Evolutionary conservation across 2,888 invertebrate genomes (phyloP), one percentile per base, ranked within the genome.

Genomic region (Hermodice carunculata): DNA sequence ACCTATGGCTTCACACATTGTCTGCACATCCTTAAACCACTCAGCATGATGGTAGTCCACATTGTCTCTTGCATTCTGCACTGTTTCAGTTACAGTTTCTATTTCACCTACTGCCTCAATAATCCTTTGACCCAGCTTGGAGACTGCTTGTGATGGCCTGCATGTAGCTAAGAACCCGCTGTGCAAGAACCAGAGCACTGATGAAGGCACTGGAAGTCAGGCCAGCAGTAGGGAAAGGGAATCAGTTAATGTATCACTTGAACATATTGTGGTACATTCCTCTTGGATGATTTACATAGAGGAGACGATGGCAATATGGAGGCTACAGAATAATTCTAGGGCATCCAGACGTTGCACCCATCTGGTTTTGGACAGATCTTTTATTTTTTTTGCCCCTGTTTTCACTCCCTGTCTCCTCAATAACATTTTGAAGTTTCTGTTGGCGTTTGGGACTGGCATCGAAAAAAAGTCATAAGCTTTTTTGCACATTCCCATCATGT

Each of bases 331-430:
- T n/a, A n/a, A n/a, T n/a, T n/a, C n/a, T n/a, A n/a, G n/a, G n/a
- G n/a, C 29, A 28, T 22, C 51, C 6, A 51, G 51, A 11, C 51
- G 51, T 29, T 51, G 28, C 24, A 51, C 51, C 51, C 51, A 51
- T 51, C 51, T 22, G 6, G 51, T 51, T 5, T 29, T 6, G 11
- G 28, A 51, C 8, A 51, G 24, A 19, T 51, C 51, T 22, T 51
- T 51, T 26, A 51, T 11, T 19, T 51, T 51, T 8, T n/a, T 11
- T 11, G 5, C 19, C 5, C 22, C 17, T 17, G 11, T 5, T 11
- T 14, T 14, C 29, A 5, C 26, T 24, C 11, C 11, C 5, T 8
- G 29, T 29, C 11, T 28, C 29, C 22, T 51, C 51, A 8, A 51
- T 51, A 11, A 29, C 24, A 28, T 51, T 26, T 51, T 51, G 26